Percentiles rank a stretch among this genome's conserved stretches.
Conservation (phyloP, 2,888 invertebrate species). For the Cheilosia pagana region DNA sequence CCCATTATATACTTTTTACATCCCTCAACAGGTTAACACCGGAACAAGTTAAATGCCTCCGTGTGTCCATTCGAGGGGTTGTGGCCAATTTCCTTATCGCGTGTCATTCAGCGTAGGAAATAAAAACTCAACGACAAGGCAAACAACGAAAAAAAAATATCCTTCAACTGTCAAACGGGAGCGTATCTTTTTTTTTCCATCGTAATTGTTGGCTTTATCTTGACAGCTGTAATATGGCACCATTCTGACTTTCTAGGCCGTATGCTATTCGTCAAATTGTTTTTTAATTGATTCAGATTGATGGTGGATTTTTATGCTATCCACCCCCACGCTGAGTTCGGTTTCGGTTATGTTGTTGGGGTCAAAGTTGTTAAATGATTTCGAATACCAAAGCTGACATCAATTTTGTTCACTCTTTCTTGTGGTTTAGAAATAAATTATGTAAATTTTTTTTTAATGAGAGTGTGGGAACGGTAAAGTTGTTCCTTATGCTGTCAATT, state of each 20-base stretch:
- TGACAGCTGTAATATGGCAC: slow-evolving; percentile 62
- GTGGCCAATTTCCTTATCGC: slow-evolving; percentile 73
- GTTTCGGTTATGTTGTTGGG: slow-evolving; percentile 15
- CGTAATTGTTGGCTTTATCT: slow-evolving; percentile 69
- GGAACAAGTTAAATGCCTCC: slow-evolving; percentile 29
- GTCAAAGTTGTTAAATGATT: slow-evolving; percentile 57
- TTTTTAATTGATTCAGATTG: slow-evolving; percentile 74
- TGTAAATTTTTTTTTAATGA: slow-evolving; percentile 11
- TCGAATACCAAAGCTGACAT: slow-evolving; percentile 40
- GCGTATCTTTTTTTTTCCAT: slow-evolving; percentile 34
- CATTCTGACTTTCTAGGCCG: slow-evolving; percentile 50
- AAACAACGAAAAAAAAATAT: slow-evolving; percentile 21
- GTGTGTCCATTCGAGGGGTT: slow-evolving; percentile 67
- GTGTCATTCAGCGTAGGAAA: slow-evolving; percentile 71
- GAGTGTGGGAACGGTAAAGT: slow-evolving; percentile 57
- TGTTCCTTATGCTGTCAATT: slow-evolving; percentile 57
- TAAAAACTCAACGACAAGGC: slow-evolving; percentile 65
- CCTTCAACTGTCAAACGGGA: slow-evolving; percentile 55
- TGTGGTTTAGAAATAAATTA: slow-evolving; percentile 50
- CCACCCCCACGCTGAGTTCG: slow-evolving; percentile 31
- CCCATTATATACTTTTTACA: slow-evolving; percentile 52
- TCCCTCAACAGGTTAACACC: slow-evolving; percentile 73
- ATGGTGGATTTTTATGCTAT: slow-evolving; percentile 50
- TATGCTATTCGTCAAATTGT: slow-evolving; percentile 63
- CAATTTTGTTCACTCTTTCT: slow-evolving; percentile 20